Conservation (phyloP, 2,888 invertebrate genomes). For the Pilophorus perplexus region DNA sequence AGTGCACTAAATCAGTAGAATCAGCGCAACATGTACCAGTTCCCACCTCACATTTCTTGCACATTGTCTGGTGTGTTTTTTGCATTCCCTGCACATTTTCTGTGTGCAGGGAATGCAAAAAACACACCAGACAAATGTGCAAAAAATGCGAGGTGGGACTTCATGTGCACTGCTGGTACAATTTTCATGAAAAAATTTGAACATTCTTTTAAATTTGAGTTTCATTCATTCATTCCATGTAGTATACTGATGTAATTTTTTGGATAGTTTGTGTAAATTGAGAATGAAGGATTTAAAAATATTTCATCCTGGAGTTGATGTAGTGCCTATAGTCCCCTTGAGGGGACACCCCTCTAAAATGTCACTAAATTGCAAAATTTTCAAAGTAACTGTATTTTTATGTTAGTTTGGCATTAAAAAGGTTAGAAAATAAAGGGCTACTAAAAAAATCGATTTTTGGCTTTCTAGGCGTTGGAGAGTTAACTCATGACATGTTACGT, state of each 20-base stretch:
- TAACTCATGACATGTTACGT: too few relatives aligned
- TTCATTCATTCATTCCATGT: neutral
- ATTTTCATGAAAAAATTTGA: conserved; percentile 9
- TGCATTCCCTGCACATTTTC: too few relatives aligned
- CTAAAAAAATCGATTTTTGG: conserved; percentile 13
- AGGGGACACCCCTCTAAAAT: conserved; percentile 14
- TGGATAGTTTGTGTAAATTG: conserved; percentile 14
- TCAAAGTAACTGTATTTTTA: conserved; percentile 11
- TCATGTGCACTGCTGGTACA: conserved; percentile 24
- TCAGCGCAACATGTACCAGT: neutral
- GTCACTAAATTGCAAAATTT: conserved; percentile 5
- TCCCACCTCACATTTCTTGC: too few relatives aligned
- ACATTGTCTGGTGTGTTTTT: too few relatives aligned
- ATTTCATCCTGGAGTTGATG: neutral
- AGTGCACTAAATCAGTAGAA: neutral
- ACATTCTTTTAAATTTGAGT: conserved; percentile 3
- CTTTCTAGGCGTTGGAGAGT: conserved; percentile 20
- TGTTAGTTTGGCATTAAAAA: conserved; percentile 10
- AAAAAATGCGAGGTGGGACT: too few relatives aligned
- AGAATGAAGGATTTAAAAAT: conserved; percentile 13
- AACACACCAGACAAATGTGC: too few relatives aligned
- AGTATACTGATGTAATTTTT: conserved; percentile 4
- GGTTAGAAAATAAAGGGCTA: conserved; percentile 14
- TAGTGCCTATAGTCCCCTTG: conserved; percentile 1
- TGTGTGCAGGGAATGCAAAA: too few relatives aligned